Conservation (phyloP, 2,113 vertebrate species). For the Pavo muticus region DNA sequence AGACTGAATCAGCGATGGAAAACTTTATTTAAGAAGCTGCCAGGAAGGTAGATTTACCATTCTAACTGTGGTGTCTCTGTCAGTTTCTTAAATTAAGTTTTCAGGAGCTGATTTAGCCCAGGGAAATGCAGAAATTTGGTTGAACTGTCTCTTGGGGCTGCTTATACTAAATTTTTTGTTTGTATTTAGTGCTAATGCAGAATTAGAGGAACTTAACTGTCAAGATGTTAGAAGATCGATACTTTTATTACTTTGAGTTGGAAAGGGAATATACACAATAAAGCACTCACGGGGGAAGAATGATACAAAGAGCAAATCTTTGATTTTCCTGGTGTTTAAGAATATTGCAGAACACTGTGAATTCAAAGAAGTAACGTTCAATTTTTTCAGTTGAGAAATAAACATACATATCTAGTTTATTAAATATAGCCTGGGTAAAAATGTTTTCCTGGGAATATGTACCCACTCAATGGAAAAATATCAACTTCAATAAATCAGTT, state of each 20-base stretch:
- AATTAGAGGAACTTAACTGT: constrained; percentile 62
- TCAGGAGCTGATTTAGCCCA: constrained; percentile 57
- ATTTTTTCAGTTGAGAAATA: neutral
- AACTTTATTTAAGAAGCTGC: constrained; percentile 49
- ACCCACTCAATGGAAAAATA: neutral
- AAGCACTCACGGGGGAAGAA: neutral
- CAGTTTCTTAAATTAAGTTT: constrained; percentile 67
- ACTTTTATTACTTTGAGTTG: constrained; percentile 67
- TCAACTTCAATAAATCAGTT: neutral
- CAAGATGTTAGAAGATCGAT: constrained; percentile 66
- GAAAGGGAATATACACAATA: constrained; percentile 48
- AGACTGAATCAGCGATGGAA: constrained; percentile 24
- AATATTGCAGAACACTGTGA: constrained; percentile 6
- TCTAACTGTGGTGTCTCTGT: constrained; percentile 25
- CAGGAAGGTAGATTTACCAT: constrained; percentile 33
- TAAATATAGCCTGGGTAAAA: constrained; percentile 2
- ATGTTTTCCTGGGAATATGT: neutral
- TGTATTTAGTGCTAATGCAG: constrained; percentile 65
- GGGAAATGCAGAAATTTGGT: constrained; percentile 65
- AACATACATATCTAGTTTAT: neutral
- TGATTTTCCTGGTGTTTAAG: constrained; percentile 33
- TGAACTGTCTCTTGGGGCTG: constrained; percentile 13
- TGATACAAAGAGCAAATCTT: constrained; percentile 19
- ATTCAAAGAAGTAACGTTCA: neutral
- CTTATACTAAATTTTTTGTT: constrained; percentile 66